phyloP scores from a whole-genome alignment of 2,113 vertebrate species.

The Hirundichthys speculiger region DNA sequence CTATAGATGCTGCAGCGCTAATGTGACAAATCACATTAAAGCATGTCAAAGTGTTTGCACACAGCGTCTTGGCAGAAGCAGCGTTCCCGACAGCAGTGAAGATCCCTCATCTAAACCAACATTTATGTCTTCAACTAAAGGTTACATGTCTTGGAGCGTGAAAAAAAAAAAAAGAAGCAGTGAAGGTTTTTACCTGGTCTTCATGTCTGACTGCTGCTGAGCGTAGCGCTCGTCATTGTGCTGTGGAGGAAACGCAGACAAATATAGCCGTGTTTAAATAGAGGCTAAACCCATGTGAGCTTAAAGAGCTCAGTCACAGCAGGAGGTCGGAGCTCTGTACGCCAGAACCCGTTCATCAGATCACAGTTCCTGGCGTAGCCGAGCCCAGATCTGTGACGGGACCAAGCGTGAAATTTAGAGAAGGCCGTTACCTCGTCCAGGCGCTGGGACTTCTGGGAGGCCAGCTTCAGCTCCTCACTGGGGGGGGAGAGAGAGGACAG shows the following conservation, averaged over 20 bases:
- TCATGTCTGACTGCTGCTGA: constrained; percentile 90
- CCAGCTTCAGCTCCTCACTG: constrained; percentile 92
- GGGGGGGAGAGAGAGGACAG: constrained; percentile 1
- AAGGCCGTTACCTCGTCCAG: constrained; percentile 77
- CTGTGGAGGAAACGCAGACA: constrained; percentile 72
- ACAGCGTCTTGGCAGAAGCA: too few relatives aligned
- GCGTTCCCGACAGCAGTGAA: too few relatives aligned
- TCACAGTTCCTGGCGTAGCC: background rate
- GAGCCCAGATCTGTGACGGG: constrained; percentile 6
- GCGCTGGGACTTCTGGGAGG: constrained; percentile 89
- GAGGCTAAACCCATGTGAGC: constrained; percentile 55
- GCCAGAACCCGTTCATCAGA: constrained; percentile 27
- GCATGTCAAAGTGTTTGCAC: too few relatives aligned
- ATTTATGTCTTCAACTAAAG: too few relatives aligned
- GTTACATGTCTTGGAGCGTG: too few relatives aligned
- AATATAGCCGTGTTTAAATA: constrained; percentile 39
- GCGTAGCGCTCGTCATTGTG: constrained; percentile 85
- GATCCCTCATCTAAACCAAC: too few relatives aligned
- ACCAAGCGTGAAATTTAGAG: background rate
- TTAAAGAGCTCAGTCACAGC: constrained; percentile 38
- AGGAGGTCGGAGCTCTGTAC: constrained; percentile 26
- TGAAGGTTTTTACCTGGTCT: constrained; percentile 85
- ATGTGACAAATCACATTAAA: too few relatives aligned
- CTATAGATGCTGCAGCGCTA: too few relatives aligned
- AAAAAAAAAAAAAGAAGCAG: too few relatives aligned